phyloP scores from a whole-genome alignment of 2,113 vertebrate genomes.

The Esox niger region DNA sequence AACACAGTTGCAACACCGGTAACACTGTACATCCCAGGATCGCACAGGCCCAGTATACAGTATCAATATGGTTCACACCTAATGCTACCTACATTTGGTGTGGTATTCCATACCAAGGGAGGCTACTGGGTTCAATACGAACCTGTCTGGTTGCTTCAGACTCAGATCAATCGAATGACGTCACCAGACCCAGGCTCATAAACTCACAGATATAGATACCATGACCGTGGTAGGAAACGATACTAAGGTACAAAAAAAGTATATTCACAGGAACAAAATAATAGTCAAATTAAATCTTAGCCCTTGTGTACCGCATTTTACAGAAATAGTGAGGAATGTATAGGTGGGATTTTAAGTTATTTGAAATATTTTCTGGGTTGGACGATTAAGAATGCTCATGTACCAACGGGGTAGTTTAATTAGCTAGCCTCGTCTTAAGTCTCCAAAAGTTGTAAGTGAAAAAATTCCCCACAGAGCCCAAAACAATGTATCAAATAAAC shows the following conservation, averaged over 20 bases:
- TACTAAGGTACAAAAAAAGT: background rate
- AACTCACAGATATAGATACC: constrained; percentile 3
- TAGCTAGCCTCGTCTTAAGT: background rate
- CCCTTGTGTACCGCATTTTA: no score
- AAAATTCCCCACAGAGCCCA: background rate
- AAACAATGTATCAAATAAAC: background rate
- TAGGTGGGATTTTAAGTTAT: no score
- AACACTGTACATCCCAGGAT: no score
- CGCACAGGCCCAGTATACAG: no score
- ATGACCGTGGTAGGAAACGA: background rate
- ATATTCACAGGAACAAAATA: constrained; percentile 23
- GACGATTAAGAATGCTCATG: no score
- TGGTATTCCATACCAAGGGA: constrained; percentile 24
- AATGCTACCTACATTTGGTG: no score
- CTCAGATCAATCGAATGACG: constrained; percentile 52
- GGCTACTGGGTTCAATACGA: background rate
- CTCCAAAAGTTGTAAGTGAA: background rate
- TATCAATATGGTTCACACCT: no score
- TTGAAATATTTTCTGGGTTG: no score
- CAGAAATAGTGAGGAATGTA: no score
- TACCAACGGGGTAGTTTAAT: background rate
- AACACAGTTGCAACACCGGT: no score
- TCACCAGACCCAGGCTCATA: constrained; percentile 36
- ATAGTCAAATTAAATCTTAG: constrained; percentile 5
- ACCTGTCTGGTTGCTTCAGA: constrained; percentile 2